A percentile compares a stretch with the other conserved stretches of the same genome.
Evolutionary conservation across 2,113 vertebrate species (phyloP).

Genomic region (Fulmarus glacialis): DNA sequence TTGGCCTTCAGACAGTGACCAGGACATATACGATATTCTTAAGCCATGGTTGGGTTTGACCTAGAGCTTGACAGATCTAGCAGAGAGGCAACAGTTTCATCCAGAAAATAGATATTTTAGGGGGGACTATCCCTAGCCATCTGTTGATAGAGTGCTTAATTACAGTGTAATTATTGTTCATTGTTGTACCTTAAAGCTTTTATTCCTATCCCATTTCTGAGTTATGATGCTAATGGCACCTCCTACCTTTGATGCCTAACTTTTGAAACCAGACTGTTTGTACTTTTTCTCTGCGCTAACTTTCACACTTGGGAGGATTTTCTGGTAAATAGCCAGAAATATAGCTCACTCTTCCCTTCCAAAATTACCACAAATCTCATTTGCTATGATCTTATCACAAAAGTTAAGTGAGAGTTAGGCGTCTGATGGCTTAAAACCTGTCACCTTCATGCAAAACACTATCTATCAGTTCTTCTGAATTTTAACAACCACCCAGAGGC

Average conservation of each 20-base stretch:
- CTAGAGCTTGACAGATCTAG: not conserved
- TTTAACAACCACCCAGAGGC: not conserved
- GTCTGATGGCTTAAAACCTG: not conserved
- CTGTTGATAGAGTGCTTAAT: not conserved
- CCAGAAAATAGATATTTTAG: not conserved
- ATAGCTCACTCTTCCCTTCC: not conserved
- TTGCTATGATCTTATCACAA: not conserved
- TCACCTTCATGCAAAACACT: not conserved
- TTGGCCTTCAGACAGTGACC: not conserved
- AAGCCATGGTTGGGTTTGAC: not conserved
- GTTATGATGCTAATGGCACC: fast-evolving
- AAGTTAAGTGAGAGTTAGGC: not conserved
- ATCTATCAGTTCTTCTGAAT: not conserved
- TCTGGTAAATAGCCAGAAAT: not conserved
- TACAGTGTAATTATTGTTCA: not conserved
- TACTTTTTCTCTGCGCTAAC: not conserved
- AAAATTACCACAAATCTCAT: not conserved
- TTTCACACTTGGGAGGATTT: not conserved
- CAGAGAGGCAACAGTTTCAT: not conserved
- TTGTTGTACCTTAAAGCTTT: not conserved
- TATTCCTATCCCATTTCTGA: not conserved
- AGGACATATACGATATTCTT: fast-evolving
- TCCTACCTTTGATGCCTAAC: not conserved
- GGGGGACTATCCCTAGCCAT: not conserved
- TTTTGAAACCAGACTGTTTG: not conserved